Conservation (phyloP, 2,797 vertebrate genomes). For the Ataeniobius toweri region DNA sequence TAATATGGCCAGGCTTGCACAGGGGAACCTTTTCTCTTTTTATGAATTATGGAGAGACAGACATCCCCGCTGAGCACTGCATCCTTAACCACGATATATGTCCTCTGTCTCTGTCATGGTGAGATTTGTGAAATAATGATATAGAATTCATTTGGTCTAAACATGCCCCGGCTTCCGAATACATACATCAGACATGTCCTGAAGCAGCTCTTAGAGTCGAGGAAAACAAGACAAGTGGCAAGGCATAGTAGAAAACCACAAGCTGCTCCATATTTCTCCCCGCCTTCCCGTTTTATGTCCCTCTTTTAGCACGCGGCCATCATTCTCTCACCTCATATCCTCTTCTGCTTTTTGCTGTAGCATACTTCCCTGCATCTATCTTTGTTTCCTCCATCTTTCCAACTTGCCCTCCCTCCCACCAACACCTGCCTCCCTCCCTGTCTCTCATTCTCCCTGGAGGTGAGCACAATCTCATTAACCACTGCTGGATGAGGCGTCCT, state of each 20-base stretch:
- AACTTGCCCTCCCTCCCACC: constrained; percentile 41
- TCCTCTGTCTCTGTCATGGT: constrained; percentile 80
- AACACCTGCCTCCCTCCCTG: constrained; percentile 44
- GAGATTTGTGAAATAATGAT: constrained; percentile 89
- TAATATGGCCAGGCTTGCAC: constrained; percentile 59
- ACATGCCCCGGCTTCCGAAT: constrained; percentile 83
- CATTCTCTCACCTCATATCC: constrained; percentile 62
- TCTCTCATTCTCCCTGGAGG: constrained; percentile 86
- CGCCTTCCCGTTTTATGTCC: constrained; percentile 21
- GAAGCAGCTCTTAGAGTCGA: constrained; percentile 85
- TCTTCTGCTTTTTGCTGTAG: constrained; percentile 37
- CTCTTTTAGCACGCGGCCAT: constrained; percentile 43
- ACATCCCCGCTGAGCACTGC: constrained; percentile 73
- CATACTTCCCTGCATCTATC: constrained; percentile 62
- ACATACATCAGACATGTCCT: constrained; percentile 90
- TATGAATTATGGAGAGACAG: constrained; percentile 79
- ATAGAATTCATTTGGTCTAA: constrained; percentile 92
- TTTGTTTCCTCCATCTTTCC: constrained; percentile 58
- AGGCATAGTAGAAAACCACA: constrained; percentile 73
- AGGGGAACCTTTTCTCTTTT: constrained; percentile 69
- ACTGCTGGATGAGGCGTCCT: constrained; percentile 94
- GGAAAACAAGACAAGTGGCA: constrained; percentile 77
- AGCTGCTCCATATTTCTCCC: constrained; percentile 66
- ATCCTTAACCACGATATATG: constrained; percentile 86
- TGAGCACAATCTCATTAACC: constrained; percentile 97